These are phyloP conservation scores for Phaethon lepturus DNA, from an alignment of 2,113 vertebrate genomes.

Conservation along the genomic window DNA sequence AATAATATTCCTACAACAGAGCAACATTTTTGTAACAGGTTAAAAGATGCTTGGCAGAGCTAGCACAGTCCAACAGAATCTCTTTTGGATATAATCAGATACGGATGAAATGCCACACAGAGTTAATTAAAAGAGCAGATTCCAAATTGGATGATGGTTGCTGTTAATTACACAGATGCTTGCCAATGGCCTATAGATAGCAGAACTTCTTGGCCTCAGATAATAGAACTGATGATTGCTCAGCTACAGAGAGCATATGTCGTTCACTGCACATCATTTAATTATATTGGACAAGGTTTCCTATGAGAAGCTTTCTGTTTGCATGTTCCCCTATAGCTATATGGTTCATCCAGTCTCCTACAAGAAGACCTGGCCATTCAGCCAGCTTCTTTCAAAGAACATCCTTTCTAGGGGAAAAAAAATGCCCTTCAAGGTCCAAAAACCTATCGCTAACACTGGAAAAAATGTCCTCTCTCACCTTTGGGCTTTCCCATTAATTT, in stretches of 20 bases:
- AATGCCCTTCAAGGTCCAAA: not conserved
- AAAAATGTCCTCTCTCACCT: not conserved
- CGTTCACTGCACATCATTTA: not conserved
- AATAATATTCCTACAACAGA: not conserved
- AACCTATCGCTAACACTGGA: not conserved
- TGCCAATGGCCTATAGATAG: not conserved
- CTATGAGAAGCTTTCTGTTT: not conserved
- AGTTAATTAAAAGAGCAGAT: constrained; percentile 20
- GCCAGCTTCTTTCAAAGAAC: not conserved
- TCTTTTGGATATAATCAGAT: not conserved
- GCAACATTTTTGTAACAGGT: not conserved
- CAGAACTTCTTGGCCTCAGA: constrained; percentile 2
- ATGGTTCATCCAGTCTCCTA: not conserved
- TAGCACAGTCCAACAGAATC: not conserved
- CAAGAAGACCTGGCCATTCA: not conserved
- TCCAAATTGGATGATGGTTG: not conserved
- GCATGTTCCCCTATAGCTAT: not conserved
- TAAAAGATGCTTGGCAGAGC: not conserved
- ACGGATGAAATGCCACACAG: not conserved
- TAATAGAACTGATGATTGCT: constrained; percentile 13
- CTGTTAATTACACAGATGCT: not conserved
- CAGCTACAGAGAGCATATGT: not conserved
- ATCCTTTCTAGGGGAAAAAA: not conserved
- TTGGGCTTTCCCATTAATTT: not conserved
- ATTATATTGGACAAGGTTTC: not conserved